Conservation (phyloP, 2,888 invertebrate species). For the Macrosiphum euphorbiae region DNA sequence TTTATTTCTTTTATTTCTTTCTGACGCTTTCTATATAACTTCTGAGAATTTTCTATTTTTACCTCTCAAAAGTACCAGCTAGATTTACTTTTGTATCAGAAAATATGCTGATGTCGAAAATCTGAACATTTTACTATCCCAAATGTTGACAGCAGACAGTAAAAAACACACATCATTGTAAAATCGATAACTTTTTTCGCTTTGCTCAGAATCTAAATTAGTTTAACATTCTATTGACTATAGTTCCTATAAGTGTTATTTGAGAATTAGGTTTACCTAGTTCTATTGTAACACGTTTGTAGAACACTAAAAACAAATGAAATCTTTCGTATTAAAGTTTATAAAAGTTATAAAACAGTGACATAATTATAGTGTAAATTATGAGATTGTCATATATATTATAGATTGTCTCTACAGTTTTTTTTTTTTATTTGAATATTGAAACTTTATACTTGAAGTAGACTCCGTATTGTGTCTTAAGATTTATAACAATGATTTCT, state of each 20-base stretch:
- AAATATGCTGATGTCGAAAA: too few relatives aligned
- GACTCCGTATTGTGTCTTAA: background rate
- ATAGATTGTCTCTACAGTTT: background rate
- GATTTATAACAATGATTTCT: background rate
- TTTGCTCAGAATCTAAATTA: too few relatives aligned
- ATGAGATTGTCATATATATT: background rate
- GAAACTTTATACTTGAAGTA: background rate
- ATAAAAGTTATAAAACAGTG: background rate
- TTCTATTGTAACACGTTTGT: background rate
- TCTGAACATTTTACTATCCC: too few relatives aligned
- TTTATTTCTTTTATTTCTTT: too few relatives aligned
- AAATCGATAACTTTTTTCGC: too few relatives aligned
- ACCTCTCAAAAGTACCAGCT: too few relatives aligned
- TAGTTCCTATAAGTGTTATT: background rate
- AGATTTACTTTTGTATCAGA: too few relatives aligned
- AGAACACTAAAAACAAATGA: background rate
- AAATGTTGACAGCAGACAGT: too few relatives aligned
- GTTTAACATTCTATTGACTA: too few relatives aligned
- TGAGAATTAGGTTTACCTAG: background rate
- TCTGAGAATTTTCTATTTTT: too few relatives aligned
- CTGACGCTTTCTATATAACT: too few relatives aligned
- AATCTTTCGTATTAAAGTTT: background rate
- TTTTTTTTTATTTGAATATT: background rate
- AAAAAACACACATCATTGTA: too few relatives aligned
- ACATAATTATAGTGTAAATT: background rate